Evolutionary conservation across 1,140 invertebrate genomes (phyloP), one percentile per base, ranked within the genome.

Genomic region (Philaenus spumarius): DNA sequence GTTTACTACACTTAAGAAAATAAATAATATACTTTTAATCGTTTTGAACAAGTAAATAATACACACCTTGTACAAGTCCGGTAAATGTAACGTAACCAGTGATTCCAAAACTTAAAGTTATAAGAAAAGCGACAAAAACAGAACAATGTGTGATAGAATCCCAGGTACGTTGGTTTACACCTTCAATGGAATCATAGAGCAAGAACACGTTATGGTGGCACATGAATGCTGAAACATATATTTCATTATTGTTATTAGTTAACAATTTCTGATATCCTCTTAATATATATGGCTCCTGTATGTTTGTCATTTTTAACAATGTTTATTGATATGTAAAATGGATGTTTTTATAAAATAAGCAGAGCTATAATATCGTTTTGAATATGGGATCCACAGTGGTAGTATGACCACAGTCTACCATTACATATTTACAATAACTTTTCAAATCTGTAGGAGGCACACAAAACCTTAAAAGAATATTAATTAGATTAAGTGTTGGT

Each of bases 201-300:
- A 94, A 76, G 69, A 94, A 94, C 50, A 88, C 90, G 66, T 90
- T 93, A 73, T 94, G 90, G 68, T 94, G 91, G 68, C 90, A 94
- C 90, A 94, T 93, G 70, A 92, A 93, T 39, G 89, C 89, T 88
- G 47, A 1, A 37, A 43, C 20, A 11, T n/a, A 55, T 2, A 55
- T 14, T 3, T 30, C 42, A 15, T 45, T 7, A 45, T 20, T 11
- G 35, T n/a, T n/a, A n/a, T n/a, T n/a, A n/a, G n/a, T n/a, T n/a
- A n/a, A n/a, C n/a, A n/a, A n/a, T n/a, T n/a, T n/a, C n/a, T n/a
- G n/a, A n/a, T n/a, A n/a, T n/a, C n/a, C n/a, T n/a, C n/a, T n/a
- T n/a, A n/a, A n/a, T n/a, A n/a, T n/a, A n/a, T n/a, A n/a, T n/a
- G n/a, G n/a, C n/a, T n/a, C n/a, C n/a, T n/a, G n/a, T n/a, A n/a